A percentile compares a stretch with the other conserved stretches of the same genome.
phyloP scores from a whole-genome alignment of 2,113 vertebrate species.

The Illadopsis cleaveri region DNA sequence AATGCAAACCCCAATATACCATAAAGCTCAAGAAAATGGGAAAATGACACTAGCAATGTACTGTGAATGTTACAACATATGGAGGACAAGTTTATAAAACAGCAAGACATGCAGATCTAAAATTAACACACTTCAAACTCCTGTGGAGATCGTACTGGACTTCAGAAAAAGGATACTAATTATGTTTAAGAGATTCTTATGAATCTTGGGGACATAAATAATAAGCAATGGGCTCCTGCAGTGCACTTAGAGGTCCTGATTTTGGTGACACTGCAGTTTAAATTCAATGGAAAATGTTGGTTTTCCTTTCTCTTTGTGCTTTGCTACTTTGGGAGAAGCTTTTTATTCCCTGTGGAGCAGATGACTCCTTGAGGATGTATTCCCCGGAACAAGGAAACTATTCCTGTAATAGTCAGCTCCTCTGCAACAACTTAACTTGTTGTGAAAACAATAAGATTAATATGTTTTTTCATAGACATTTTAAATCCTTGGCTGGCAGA shows the following conservation, averaged over 20 bases:
- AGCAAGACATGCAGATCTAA: slow-evolving; percentile 49
- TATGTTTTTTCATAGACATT: neutral
- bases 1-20: slow-evolving; percentile 40
- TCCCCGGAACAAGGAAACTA: neutral
- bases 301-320: neutral
- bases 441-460: neutral
- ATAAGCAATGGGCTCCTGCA: neutral
- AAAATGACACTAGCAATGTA: slow-evolving; percentile 42
- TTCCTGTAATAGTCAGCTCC: neutral
- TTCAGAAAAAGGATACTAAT: slow-evolving; percentile 21
- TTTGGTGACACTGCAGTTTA: neutral
- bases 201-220: neutral
- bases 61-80: slow-evolving; percentile 41
- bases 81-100: slow-evolving; percentile 41
- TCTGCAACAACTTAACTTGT: neutral
- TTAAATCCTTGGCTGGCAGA: neutral
- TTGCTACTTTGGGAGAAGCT: neutral
- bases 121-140: slow-evolving; percentile 45
- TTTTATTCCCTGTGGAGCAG: neutral
- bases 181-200: neutral
- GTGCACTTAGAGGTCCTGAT: neutral
- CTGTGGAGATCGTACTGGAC: slow-evolving; percentile 23
- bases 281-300: neutral
- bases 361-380: neutral
- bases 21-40: slow-evolving; percentile 47